Evolutionary conservation across 2,113 vertebrate species (phyloP).

Genomic region (Laterallus jamaicensis): DNA sequence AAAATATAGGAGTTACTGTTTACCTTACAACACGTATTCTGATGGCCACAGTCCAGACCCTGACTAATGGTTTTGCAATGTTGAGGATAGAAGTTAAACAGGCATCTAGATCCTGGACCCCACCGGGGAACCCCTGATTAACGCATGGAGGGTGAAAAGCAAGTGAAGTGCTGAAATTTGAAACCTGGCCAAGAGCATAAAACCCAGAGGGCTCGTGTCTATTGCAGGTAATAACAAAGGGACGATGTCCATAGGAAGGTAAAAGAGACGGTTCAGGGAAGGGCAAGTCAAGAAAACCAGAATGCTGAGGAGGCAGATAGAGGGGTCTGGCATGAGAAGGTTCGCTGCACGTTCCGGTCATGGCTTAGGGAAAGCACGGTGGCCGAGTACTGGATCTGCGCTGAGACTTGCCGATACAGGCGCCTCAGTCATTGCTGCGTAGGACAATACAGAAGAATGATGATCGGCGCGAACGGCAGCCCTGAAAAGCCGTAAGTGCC

Average conservation of each 20-base stretch:
- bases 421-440: accelerated
- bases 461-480: neutral
- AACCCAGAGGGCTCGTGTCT: constrained; percentile 17
- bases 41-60: constrained; percentile 73
- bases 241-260: neutral
- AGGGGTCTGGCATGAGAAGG: neutral
- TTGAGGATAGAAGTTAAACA: constrained; percentile 79
- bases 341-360: neutral
- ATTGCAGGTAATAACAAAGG: constrained; percentile 41
- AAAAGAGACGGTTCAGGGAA: neutral
- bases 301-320: neutral
- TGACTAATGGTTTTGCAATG: constrained; percentile 80
- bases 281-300: neutral
- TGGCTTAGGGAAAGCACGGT: neutral
- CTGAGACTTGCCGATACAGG: neutral
- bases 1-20: constrained; percentile 65
- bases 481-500: neutral
- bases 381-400: neutral
- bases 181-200: constrained; percentile 61
- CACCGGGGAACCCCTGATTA: constrained; percentile 73
- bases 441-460: neutral
- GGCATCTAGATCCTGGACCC: constrained; percentile 62
- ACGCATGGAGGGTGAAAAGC: constrained; percentile 15
- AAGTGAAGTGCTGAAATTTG: constrained; percentile 54
- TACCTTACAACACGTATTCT: constrained; percentile 69